Percentiles rank a stretch among this genome's conserved stretches.
phyloP scores from a whole-genome alignment of 2,113 vertebrate species.

The Oreamnos americanus region DNA sequence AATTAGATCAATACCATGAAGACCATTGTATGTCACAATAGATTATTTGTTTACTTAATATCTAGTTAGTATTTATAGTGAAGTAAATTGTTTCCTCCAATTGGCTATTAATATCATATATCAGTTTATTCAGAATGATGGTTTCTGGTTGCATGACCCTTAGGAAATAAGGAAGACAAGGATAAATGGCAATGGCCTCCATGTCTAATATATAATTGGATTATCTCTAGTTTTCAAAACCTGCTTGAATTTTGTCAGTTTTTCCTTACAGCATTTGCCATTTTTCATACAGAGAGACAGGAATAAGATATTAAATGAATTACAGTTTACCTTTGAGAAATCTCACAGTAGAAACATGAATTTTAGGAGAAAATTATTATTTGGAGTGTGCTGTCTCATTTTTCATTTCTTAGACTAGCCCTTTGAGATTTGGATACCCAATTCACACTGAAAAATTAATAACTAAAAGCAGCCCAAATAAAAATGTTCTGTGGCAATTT shows the following conservation, averaged over 20 bases:
- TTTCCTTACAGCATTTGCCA: not conserved
- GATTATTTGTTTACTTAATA: constrained; percentile 51
- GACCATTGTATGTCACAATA: constrained; percentile 29
- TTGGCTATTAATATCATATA: constrained; percentile 41
- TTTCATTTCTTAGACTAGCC: not conserved
- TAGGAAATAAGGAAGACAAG: not conserved
- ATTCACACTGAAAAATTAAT: not conserved
- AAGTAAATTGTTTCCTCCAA: constrained; percentile 35
- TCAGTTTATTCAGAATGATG: constrained; percentile 8
- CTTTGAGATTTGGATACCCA: not conserved
- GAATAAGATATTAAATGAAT: not conserved
- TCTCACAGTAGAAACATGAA: not conserved
- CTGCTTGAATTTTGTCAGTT: not conserved
- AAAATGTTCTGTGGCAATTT: not conserved
- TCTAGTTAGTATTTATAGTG: constrained; percentile 31
- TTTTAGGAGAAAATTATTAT: not conserved
- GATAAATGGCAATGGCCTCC: not conserved
- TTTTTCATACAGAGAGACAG: not conserved
- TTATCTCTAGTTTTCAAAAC: not conserved
- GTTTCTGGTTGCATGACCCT: not conserved
- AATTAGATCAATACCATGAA: constrained; percentile 28
- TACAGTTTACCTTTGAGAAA: not conserved
- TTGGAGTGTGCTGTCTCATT: not conserved
- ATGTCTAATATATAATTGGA: not conserved
- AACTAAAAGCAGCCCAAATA: not conserved